Evolutionary conservation across 2,113 vertebrate genomes (phyloP), one percentile per base, ranked within the genome.

Genomic region (Calonectris borealis): DNA sequence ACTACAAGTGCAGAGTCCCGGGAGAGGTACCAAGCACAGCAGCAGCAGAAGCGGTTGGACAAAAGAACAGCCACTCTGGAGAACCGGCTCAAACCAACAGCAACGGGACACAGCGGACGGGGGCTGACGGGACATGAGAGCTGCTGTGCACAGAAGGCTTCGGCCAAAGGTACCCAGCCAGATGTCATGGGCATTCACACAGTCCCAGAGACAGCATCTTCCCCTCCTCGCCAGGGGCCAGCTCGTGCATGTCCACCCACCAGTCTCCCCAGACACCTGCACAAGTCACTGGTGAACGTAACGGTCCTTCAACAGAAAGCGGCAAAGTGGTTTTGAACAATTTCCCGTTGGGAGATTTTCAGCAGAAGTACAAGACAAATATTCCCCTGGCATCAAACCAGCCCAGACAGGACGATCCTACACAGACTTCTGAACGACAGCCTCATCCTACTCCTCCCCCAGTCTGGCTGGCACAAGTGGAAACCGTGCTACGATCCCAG

Each of bases 51-150:
- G 32, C 40, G n/a, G 32, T 0, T 75, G 62, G 48, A 38, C 4
- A 16, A 18, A 25, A 73, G 52, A 11, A 36, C 12, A 46, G 44
- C 14, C 1, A 2, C 27, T 13, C 40, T 9, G 21, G 29, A 73
- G 71, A 80, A 52, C 9, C 4, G 2, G 6, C 40, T 46, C 71
- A 70, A 62, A 62, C 32, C 65, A 49, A 27, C 15, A 36, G 60
- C 68, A 51, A 29, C 0, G 0, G 83, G n/a, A 57, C 4, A 3
- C 2, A 2, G 38, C 0, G 19, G 32, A n/a, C 1, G 1, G 42
- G 58, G 25, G 48, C 22, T n/a, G 49, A 49, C 0, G 0, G 92
- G 58, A 90, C 16, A 4, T 0, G 7, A n/a, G 58, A 48, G 22
- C 32, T 80, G 70, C 61, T 83, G 75, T 29, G 31, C 17, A 2